Base-by-base conservation (phyloP, 2,888 invertebrate genomes). In the Apodemia hepburni region DNA sequence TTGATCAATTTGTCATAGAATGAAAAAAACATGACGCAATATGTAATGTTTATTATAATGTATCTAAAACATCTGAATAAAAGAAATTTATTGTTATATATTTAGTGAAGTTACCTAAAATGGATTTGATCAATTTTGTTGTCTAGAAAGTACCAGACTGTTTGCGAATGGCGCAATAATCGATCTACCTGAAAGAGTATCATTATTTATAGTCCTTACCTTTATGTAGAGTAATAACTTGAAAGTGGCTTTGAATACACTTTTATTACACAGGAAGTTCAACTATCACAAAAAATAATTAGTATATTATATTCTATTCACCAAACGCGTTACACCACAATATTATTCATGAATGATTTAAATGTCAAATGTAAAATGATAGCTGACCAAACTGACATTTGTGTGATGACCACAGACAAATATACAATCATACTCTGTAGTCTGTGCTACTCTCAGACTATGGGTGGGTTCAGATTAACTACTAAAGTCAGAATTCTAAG, bases 91-190 rank as follows among this genome's bases (percentile, higher is more conserved):
- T 51, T 8, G 22, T 12, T 22, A 17, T 12, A 22, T 22, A 22
- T 54, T 27, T 54, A 54, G 2, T 51, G 0, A 27, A 12, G 27
- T 15, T 54, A 54, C 27, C 27, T 54, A 54, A 27, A 54, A 15
- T 27, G 27, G 12, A 54, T 54, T 27, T 54, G 54, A 27, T 27
- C 27, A 15, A 54, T 54, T 51, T 51, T 2, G 54, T 29, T 54
- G 27, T 27, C 27, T 54, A 54, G 54, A 54, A 54, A 54, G 54
- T 54, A 54, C 54, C 12, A 54, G 54, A 54, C 15, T 27, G 27
- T 27, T 54, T 22, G 54, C 22, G 54, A 22, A 54, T 27, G 54
- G 27, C 54, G 54, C 54, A 54, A 54, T 27, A 54, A 54, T 54
- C 54, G 54, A 54, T 27, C 6, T 27, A 27, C 54, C 22, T 15